These are phyloP conservation scores for Chalcis sispes DNA, from an alignment of 2,888 invertebrate genomes.

Conservation along the genomic window DNA sequence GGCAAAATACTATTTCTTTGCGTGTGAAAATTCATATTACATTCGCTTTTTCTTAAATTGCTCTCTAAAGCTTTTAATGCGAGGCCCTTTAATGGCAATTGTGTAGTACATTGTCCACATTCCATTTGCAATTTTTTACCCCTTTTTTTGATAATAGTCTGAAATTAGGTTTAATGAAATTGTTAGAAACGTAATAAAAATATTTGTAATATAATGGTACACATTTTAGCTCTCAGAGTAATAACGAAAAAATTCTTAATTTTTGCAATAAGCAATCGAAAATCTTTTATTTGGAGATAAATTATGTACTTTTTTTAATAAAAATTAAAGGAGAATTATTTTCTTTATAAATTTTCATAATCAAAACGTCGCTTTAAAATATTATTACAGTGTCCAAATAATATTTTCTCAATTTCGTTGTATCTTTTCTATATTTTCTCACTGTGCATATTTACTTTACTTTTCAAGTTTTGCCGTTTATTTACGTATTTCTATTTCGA, in stretches of 20 bases:
- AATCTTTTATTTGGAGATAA: too few species aligned
- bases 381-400: not conserved
- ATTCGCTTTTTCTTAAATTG: not conserved
- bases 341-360: not conserved
- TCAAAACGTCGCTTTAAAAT: not conserved
- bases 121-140: not conserved
- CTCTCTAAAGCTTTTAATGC: not conserved
- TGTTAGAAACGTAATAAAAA: too few species aligned
- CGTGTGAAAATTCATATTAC: slow-evolving; percentile 8
- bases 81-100: not conserved
- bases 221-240: too few species aligned
- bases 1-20: too few species aligned
- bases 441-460: not conserved
- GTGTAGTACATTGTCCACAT: too few species aligned
- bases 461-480: not conserved
- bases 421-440: not conserved
- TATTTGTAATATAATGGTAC: too few species aligned
- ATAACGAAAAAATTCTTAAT: too few species aligned
- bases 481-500: not conserved
- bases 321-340: too few species aligned
- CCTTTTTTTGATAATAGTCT: too few species aligned
- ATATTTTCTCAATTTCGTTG: not conserved
- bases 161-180: too few species aligned
- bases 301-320: too few species aligned
- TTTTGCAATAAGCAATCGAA: too few species aligned